Base-by-base conservation (phyloP, 2,888 invertebrate genomes). In the Andrena minutula region DNA sequence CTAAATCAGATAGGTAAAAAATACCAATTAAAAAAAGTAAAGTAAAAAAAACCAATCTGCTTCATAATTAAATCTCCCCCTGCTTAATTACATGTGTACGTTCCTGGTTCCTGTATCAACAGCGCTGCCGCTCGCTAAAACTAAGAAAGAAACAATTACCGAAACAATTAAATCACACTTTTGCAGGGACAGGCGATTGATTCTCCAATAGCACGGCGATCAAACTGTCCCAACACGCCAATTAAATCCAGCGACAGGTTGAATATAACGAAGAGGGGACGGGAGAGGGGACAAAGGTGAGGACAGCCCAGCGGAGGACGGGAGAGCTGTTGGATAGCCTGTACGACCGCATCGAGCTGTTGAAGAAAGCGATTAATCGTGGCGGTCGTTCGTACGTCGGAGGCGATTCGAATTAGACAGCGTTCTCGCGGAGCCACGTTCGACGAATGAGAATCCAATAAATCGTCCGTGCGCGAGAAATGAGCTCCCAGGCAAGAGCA, bases 321-420 rank as follows among this genome's bases (percentile, higher is more conserved):
- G 58, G 66, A 49, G 63, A 49, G 66, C 75, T 66, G 61, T 69
- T 30, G 86, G 81, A n/a, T 78, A 61, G 71, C 82, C 69, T 68
- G 79, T 75, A 68, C 56, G 69, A 75, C 82, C 85, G 30, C 75
- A 82, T 86, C 78, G 85, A 85, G 85, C 83, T 82, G 86, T 87
- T 87, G 82, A 77, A 65, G 86, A 88, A 84, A 86, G 76, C 84
- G 80, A 87, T 88, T 86, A 88, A 87, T 87, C 86, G 75, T 66
- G 70, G 65, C 65, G 64, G 51, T 69, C 79, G 79, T 78, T 82
- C 79, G 82, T 82, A 79, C 79, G 80, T 86, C 75, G 76, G 68
- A 73, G 81, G 66, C 79, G 83, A 86, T 80, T 84, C 88, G 86
- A 87, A 87, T 87, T 88, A 84, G 86, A 82, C 78, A 76, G 73